phyloP scores from a whole-genome alignment of 2,888 invertebrate genomes.

The Mythimna vitellina region DNA sequence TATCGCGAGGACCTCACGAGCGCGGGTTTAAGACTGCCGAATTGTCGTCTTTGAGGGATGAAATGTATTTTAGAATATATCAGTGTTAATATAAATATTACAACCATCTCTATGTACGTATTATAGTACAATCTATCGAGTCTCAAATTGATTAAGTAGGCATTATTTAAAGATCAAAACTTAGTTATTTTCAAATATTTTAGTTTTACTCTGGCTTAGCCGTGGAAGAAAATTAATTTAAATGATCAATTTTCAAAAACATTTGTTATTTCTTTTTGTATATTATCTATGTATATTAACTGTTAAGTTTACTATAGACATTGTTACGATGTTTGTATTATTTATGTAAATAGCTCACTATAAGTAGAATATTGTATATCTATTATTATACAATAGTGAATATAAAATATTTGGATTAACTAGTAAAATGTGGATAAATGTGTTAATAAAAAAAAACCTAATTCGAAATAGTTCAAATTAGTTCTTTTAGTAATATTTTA shows the following conservation, averaged over 20 bases:
- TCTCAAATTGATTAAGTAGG: conserved; percentile 54
- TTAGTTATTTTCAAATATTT: conserved; percentile 60
- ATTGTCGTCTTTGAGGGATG: conserved; percentile 59
- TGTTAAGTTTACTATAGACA: conserved; percentile 88
- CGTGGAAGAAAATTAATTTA: conserved; percentile 51
- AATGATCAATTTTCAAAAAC: conserved; percentile 48
- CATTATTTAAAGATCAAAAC: conserved; percentile 65
- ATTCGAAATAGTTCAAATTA: conserved; percentile 84
- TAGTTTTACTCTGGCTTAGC: conserved; percentile 63
- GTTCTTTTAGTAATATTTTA: conserved; percentile 76
- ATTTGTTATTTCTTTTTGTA: conserved; percentile 85
- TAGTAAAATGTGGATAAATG: conserved; percentile 78
- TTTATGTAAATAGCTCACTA: conserved; percentile 85
- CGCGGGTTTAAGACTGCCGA: conserved; percentile 73
- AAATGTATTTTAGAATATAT: conserved; percentile 69
- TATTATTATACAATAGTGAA: conserved; percentile 72
- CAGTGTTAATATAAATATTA: conserved; percentile 76
- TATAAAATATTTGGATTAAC: conserved; percentile 73
- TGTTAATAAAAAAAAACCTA: conserved; percentile 70
- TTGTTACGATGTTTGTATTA: conserved; percentile 89
- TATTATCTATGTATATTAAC: conserved; percentile 79
- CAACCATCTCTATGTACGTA: conserved; percentile 62
- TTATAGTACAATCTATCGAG: conserved; percentile 61
- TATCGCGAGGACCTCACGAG: conserved; percentile 50
- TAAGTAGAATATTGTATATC: conserved; percentile 83